A percentile compares a stretch with the other conserved stretches of the same genome.
These are phyloP conservation scores for Esperia sulphurella DNA, from an alignment of 2,888 invertebrate species.

Conservation along the genomic window DNA sequence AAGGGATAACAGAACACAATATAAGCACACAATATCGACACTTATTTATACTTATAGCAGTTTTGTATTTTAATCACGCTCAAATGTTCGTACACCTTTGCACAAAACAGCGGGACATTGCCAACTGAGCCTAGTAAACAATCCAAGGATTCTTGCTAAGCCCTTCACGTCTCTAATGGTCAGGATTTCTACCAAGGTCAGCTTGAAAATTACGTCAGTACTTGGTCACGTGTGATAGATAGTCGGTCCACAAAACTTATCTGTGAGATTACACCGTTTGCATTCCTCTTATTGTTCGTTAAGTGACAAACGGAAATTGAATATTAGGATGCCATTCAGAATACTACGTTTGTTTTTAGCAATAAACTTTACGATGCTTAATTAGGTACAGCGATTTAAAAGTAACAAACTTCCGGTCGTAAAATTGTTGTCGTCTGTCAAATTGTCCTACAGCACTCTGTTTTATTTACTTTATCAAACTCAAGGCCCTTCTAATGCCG, in stretches of 20 bases:
- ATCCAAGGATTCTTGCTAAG: not conserved
- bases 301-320: slow-evolving; percentile 32
- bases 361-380: not conserved
- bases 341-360: not conserved
- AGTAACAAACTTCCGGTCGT: not conserved
- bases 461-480: too few species aligned
- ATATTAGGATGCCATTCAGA: slow-evolving; percentile 1
- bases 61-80: not conserved
- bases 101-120: too few species aligned
- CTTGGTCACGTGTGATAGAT: slow-evolving; percentile 37
- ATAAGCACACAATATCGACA: too few species aligned
- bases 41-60: too few species aligned
- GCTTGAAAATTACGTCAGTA: slow-evolving; percentile 35
- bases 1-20: too few species aligned
- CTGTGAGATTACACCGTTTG: slow-evolving; percentile 61
- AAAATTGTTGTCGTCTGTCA: not conserved
- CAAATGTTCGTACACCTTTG: not conserved
- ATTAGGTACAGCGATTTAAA: not conserved
- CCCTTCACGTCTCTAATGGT: not conserved
- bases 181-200: slow-evolving; percentile 6
- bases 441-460: too few species aligned
- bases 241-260: slow-evolving; percentile 43
- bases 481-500: too few species aligned
- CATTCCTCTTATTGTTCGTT: slow-evolving; percentile 51
- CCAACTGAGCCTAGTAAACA: too few species aligned